A percentile compares a stretch with the other conserved stretches of the same genome.
These are phyloP conservation scores for Odocoileus hemionus DNA, from an alignment of 2,113 vertebrate species.

Conservation along the genomic window DNA sequence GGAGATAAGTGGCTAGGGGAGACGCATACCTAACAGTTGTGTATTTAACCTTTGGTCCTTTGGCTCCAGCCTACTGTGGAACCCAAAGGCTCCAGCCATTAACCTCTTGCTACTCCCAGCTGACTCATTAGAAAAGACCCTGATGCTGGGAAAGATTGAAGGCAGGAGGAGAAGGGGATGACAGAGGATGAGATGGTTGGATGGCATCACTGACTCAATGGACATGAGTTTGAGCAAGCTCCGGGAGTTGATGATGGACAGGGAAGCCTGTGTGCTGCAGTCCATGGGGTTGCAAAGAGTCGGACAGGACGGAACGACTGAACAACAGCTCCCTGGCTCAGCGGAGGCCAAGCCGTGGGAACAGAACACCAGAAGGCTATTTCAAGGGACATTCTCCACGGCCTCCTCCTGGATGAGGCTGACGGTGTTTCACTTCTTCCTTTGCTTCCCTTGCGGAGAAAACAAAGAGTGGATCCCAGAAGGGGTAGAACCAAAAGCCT, in stretches of 20 bases:
- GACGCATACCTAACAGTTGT: neutral
- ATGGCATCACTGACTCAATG: neutral
- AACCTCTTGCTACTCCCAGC: slow-evolving; percentile 35
- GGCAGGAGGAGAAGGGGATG: neutral
- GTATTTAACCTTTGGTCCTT: neutral
- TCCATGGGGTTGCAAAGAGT: neutral
- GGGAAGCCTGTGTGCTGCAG: neutral
- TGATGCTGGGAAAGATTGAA: neutral
- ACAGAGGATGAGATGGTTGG: neutral
- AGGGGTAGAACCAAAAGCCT: slow-evolving; percentile 71
- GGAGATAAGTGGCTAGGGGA: neutral
- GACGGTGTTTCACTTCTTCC: slow-evolving; percentile 52
- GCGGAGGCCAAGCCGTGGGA: slow-evolving; percentile 41
- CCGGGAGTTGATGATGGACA: neutral
- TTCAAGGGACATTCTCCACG: slow-evolving; percentile 29
- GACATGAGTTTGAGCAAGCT: neutral
- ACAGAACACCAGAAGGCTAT: slow-evolving; percentile 17
- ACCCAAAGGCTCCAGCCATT: neutral
- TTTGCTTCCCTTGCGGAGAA: slow-evolving; percentile 58
- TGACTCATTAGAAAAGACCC: neutral
- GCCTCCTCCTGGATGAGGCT: slow-evolving; percentile 42
- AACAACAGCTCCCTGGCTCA: neutral
- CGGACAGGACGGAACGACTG: rapidly evolving
- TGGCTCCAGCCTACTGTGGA: neutral
- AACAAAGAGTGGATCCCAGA: slow-evolving; percentile 72